Conservation (phyloP, 1,140 invertebrate genomes). For the Ctenoplectra terminalis region DNA sequence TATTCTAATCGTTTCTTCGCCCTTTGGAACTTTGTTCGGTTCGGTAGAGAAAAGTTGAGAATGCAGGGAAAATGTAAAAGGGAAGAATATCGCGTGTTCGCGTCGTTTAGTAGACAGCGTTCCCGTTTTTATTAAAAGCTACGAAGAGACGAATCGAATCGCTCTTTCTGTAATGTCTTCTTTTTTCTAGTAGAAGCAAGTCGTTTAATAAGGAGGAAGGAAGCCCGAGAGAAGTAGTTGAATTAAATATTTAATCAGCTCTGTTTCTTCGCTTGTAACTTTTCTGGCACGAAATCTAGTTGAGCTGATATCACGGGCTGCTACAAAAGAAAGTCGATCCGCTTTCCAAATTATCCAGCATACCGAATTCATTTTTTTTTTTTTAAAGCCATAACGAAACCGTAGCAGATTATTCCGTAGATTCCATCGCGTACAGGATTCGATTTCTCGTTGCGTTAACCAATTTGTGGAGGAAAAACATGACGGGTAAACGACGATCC, state of each 20-base stretch:
- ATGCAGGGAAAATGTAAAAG: neutral
- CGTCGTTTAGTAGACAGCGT: neutral
- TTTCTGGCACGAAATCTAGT: neutral
- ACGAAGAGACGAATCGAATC: neutral
- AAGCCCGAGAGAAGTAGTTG: no score
- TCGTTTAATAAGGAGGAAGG: neutral
- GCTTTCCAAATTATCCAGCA: neutral
- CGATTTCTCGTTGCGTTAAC: neutral
- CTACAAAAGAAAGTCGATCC: neutral
- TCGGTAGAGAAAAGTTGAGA: neutral
- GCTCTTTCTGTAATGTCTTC: no score
- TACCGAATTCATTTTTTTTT: neutral
- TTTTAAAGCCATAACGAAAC: neutral
- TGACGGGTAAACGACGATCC: neutral
- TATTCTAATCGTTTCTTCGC: neutral
- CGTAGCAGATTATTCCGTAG: neutral
- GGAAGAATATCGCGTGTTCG: neutral
- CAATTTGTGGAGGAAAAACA: conserved; percentile 12
- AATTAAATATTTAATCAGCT: conserved; percentile 8
- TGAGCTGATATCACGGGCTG: neutral
- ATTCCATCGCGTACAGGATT: neutral
- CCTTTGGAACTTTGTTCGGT: neutral
- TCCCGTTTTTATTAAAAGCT: neutral
- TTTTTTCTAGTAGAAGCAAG: neutral
- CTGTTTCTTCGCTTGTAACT: neutral